A percentile compares a stretch with the other conserved stretches of the same genome.
phyloP scores from a whole-genome alignment of 2,797 vertebrate genomes.

The Enteromius viviparus region DNA sequence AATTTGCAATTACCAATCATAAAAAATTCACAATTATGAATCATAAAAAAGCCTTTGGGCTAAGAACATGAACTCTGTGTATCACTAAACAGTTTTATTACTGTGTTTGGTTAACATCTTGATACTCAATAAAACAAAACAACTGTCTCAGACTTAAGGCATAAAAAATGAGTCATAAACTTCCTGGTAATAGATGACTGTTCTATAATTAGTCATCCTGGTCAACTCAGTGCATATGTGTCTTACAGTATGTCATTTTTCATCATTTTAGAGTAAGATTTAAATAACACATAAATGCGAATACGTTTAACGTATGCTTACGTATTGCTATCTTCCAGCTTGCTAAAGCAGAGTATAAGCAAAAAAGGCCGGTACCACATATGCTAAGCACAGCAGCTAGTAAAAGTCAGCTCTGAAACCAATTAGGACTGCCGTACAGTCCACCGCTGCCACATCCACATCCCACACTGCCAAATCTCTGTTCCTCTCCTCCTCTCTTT shows the following conservation, averaged over 20 bases:
- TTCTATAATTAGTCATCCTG: constrained; percentile 32
- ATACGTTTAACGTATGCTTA: not conserved
- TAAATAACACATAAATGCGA: not conserved
- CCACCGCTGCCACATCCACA: constrained; percentile 73
- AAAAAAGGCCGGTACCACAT: constrained; percentile 16
- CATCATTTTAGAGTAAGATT: not conserved
- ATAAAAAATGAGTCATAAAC: constrained; percentile 39
- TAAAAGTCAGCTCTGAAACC: constrained; percentile 70
- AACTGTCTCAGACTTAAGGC: not conserved
- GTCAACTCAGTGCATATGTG: constrained; percentile 9
- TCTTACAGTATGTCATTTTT: constrained; percentile 19
- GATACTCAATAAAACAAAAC: not conserved
- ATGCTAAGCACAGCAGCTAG: constrained; percentile 49
- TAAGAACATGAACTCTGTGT: not conserved
- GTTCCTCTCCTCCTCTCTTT: constrained; percentile 15
- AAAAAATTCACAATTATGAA: no score
- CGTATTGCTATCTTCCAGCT: not conserved
- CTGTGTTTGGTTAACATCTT: not conserved
- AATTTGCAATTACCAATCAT: not conserved
- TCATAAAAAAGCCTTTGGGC: not conserved
- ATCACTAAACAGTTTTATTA: not conserved
- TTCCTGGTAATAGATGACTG: constrained; percentile 20
- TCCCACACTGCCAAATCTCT: constrained; percentile 46
- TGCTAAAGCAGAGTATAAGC: not conserved
- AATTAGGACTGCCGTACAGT: constrained; percentile 63